A percentile compares a stretch with the other conserved stretches of the same genome.
Evolutionary conservation across 92 coral and sea anemone genomes (phyloP).

Genomic region (Porites divaricata): DNA sequence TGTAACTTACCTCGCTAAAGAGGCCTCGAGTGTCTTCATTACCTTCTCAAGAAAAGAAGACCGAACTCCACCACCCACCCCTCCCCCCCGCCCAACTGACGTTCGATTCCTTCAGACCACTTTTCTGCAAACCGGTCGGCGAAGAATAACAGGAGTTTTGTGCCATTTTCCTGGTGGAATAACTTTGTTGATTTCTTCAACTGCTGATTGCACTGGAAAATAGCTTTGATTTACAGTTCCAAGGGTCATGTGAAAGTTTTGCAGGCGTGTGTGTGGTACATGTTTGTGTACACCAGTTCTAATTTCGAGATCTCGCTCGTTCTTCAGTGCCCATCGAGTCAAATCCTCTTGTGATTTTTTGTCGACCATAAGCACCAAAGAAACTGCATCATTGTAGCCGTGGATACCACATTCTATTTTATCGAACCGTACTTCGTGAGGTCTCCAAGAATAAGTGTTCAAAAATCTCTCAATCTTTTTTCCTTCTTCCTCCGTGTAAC

Average conservation of each 20-base stretch:
- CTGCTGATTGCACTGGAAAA: constrained; percentile 52
- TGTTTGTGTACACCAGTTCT: constrained; percentile 53
- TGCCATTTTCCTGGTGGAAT: constrained; percentile 66
- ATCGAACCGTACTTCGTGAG: constrained; percentile 58
- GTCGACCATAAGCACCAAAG: constrained; percentile 57
- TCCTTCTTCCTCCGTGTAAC: constrained; percentile 46
- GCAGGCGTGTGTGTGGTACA: constrained; percentile 53
- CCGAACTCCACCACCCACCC: too few species aligned
- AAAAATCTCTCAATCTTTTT: constrained; percentile 45
- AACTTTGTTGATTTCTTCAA: constrained; percentile 57
- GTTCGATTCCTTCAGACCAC: constrained; percentile 16
- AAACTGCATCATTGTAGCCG: constrained; percentile 55
- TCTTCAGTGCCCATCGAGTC: constrained; percentile 44
- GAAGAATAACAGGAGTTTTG: constrained; percentile 41
- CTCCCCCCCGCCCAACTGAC: too few species aligned
- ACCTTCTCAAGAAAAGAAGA: too few species aligned
- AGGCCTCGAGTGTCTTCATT: too few species aligned
- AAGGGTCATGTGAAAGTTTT: constrained; percentile 69
- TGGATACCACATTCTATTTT: constrained; percentile 59
- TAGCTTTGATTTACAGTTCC: constrained; percentile 62
- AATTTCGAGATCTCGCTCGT: constrained; percentile 53
- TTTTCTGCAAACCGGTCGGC: constrained; percentile 49
- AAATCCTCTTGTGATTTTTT: constrained; percentile 46
- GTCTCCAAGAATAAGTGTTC: constrained; percentile 40
- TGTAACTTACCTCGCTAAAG: too few species aligned